phyloP scores from a whole-genome alignment of 2,888 invertebrate genomes.

The Drosophila stalkeri region DNA sequence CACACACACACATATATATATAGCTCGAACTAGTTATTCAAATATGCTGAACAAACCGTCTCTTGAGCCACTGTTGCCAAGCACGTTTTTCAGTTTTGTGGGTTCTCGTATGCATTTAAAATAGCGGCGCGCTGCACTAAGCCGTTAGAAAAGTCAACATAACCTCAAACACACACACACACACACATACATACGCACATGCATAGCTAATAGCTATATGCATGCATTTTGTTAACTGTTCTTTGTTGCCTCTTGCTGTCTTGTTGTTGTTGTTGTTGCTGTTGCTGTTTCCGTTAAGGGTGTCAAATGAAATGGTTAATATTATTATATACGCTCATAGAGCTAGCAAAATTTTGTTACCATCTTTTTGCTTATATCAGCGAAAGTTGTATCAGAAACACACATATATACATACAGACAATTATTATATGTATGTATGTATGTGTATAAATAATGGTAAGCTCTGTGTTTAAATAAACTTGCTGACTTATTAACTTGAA shows the following conservation, averaged over 20 bases:
- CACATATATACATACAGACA: not conserved
- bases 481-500: conserved; percentile 75
- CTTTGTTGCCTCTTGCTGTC: conserved; percentile 22
- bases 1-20: not conserved
- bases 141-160: conserved; percentile 69
- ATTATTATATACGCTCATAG: conserved; percentile 66
- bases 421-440: not conserved
- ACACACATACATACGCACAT: not conserved
- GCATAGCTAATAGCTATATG: conserved; percentile 33
- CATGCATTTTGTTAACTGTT: conserved; percentile 56
- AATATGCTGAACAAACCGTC: conserved; percentile 70
- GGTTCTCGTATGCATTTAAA: conserved; percentile 70
- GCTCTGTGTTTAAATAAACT: conserved; percentile 48
- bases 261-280: not conserved
- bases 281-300: conserved; percentile 42
- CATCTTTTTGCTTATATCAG: conserved; percentile 77
- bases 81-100: conserved; percentile 77
- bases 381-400: conserved; percentile 68
- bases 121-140: conserved; percentile 73
- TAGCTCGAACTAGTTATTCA: conserved; percentile 78
- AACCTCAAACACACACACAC: conserved; percentile 59
- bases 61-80: conserved; percentile 71
- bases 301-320: conserved; percentile 72
- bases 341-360: conserved; percentile 55
- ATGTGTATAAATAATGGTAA: conserved; percentile 4